phyloP scores from a whole-genome alignment of 2,888 invertebrate species.

The Agrochola litura region DNA sequence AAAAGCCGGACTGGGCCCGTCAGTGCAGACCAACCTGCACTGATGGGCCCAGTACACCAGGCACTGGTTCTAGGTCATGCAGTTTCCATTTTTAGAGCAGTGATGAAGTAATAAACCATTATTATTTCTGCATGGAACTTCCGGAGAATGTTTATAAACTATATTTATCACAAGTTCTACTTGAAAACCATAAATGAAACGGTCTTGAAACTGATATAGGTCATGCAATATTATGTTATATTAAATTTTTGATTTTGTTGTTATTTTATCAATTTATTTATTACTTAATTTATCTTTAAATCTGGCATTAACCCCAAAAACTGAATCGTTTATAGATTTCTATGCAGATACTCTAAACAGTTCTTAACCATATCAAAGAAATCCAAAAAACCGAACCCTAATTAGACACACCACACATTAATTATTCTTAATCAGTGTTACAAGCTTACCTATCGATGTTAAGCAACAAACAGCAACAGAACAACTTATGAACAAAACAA shows the following conservation, averaged over 20 bases:
- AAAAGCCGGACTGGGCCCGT: not conserved
- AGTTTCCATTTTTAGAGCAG: not conserved
- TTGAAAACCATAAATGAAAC: conserved; percentile 35
- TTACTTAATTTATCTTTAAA: not conserved
- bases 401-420: conserved; percentile 6
- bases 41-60: no score
- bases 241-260: not conserved
- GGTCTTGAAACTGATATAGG: conserved; percentile 31
- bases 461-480: conserved; percentile 32
- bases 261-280: not conserved
- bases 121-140: conserved; percentile 8
- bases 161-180: conserved; percentile 51
- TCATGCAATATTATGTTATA: conserved; percentile 10
- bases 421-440: not conserved
- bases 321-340: not conserved
- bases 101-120: not conserved
- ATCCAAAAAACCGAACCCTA: not conserved
- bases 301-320: not conserved
- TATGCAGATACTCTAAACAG: not conserved
- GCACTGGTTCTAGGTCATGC: not conserved
- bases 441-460: conserved; percentile 30
- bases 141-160: conserved; percentile 33
- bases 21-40: no score
- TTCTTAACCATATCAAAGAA: not conserved
- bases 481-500: conserved; percentile 46